Percentiles rank a stretch among this genome's conserved stretches.
Conservation (phyloP, 1,140 invertebrate species). For the Antheraea mylitta region DNA sequence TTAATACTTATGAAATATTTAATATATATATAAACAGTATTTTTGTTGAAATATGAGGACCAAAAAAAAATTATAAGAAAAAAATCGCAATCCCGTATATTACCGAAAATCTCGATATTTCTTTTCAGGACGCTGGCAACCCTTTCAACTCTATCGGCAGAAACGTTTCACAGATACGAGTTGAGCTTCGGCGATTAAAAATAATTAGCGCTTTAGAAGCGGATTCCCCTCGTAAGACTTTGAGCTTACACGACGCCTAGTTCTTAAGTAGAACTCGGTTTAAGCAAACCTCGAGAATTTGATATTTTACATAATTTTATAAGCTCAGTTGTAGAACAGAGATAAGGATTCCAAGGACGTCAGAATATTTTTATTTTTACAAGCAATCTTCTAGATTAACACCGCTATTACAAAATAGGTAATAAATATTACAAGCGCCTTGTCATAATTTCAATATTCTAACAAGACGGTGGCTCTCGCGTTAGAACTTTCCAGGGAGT, state of each 20-base stretch:
- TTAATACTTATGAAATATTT: too few species aligned
- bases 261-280: constrained; percentile 14
- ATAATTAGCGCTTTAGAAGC: constrained; percentile 57
- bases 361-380: not conserved
- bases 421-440: too few species aligned
- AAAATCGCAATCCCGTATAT: too few species aligned
- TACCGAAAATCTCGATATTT: too few species aligned
- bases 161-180: constrained; percentile 33
- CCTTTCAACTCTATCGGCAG: constrained; percentile 34
- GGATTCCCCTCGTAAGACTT: constrained; percentile 38
- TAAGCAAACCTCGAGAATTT: constrained; percentile 12
- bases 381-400: too few species aligned
- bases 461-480: too few species aligned
- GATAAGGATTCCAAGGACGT: not conserved
- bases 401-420: too few species aligned
- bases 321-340: not conserved
- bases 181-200: constrained; percentile 49
- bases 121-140: not conserved
- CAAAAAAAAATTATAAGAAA: too few species aligned
- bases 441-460: too few species aligned
- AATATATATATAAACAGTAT: too few species aligned
- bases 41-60: too few species aligned
- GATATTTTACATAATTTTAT: constrained; percentile 17
- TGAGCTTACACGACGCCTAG: constrained; percentile 18
- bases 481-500: too few species aligned